A percentile compares a stretch with the other conserved stretches of the same genome.
Conservation (phyloP, 2,113 vertebrate genomes). For the Tupaia chinensis region DNA sequence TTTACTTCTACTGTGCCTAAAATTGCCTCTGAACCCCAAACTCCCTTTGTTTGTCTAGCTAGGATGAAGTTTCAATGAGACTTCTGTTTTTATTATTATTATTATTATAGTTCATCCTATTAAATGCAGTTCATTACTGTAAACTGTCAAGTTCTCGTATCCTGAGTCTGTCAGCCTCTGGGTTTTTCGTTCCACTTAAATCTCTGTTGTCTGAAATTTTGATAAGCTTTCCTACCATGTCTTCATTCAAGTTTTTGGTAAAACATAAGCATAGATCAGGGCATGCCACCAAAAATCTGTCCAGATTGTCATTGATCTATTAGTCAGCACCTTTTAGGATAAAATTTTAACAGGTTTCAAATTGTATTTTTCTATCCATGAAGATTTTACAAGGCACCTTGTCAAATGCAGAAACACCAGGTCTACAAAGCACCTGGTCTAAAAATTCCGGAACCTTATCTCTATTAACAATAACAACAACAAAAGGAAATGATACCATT, state of each 20-base stretch:
- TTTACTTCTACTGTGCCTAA: neutral
- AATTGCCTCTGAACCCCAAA: neutral
- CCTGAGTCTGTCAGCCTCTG: neutral
- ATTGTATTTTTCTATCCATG: neutral
- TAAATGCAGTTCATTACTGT: neutral
- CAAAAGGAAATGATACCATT: neutral
- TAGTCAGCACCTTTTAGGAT: neutral
- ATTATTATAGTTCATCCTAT: neutral
- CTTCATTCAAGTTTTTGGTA: neutral
- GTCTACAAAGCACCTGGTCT: neutral
- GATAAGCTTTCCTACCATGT: neutral
- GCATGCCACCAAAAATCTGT: neutral
- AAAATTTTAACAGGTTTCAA: slow-evolving; percentile 34
- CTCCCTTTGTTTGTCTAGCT: neutral
- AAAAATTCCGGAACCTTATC: neutral
- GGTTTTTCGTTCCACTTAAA: neutral
- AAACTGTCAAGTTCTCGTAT: neutral
- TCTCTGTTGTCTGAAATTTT: slow-evolving; percentile 24
- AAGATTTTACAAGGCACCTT: neutral
- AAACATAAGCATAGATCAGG: neutral
- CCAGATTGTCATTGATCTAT: neutral
- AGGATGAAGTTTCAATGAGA: neutral
- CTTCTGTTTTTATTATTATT: neutral
- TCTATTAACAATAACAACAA: neutral
- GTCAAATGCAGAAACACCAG: neutral